Base-by-base conservation (phyloP, 1,140 invertebrate species). In the Cataglyphis hispanica region DNA sequence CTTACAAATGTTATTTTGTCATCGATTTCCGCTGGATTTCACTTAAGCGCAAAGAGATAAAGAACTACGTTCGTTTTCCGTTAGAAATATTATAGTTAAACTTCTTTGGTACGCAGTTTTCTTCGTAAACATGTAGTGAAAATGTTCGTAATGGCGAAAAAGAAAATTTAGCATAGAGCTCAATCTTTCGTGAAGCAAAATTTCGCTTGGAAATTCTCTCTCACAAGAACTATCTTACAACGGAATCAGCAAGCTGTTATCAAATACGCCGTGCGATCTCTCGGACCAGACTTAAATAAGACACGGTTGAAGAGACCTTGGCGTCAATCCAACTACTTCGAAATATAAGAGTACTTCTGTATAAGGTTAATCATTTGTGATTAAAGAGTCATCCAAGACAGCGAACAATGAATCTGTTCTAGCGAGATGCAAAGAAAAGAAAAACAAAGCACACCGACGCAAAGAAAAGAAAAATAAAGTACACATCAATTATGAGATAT, bases 161-260 rank as follows among this genome's bases (percentile, higher is more conserved):
- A 46, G 13, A 43, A 60, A 83, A 83, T 83, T 60, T n/a, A 74
- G 11, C 19, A 16, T n/a, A 40, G 8, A 10, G 25, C 6, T 83
- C 53, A 60, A 83, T 74, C 37, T 83, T 19, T 58, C 25, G 19
- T 25, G 4, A 83, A 83, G 34, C 34, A 22, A 72, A 72, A 60
- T 60, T 40, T 8, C 37, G 2, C 6, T 50, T 50, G 46, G 16
- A 50, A 50, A 50, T 50, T 50, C 43, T 76, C 34, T 76, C n/a
- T 37, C 74, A 22, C 43, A 37, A 63, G 89, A 90, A 87, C 87
- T 92, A 91, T 92, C 92, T 86, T 69, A 75, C 78, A 75, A 84
- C 87, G 66, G 81, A 87, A 83, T 83, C 87, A 80, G 91, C 92
- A 90, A 92, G 76, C 91, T 90, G 89, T 93, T 93, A 93, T 92